These are phyloP conservation scores for Acronicta aceris DNA, from an alignment of 2,888 invertebrate species.

Conservation along the genomic window DNA sequence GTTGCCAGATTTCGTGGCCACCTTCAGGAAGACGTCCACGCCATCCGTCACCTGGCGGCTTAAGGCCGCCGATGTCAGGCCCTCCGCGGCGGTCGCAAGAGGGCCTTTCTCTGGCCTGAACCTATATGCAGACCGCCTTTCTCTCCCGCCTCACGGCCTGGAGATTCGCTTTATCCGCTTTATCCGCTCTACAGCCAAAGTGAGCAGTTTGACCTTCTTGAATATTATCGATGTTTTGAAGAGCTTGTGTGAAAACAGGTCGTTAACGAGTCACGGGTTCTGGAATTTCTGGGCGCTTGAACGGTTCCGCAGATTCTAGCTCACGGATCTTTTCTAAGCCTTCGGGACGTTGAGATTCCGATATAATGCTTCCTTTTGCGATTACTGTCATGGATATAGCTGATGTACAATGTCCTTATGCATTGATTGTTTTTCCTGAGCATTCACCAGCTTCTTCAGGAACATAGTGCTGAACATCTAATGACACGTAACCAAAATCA, in stretches of 20 bases:
- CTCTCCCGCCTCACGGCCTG: too few species aligned
- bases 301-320: constrained; percentile 94
- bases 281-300: constrained; percentile 93
- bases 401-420: constrained; percentile 96
- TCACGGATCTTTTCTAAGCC: constrained; percentile 97
- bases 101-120: too few species aligned
- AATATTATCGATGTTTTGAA: constrained; percentile 96
- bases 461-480: constrained; percentile 98
- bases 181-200: constrained; percentile 98
- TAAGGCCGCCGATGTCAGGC: too few species aligned
- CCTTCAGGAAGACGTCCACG: too few species aligned
- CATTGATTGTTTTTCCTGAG: constrained; percentile 97
- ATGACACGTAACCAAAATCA: constrained; percentile 99
- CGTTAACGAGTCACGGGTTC: constrained; percentile 96
- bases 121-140: too few species aligned
- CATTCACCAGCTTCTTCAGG: constrained; percentile 99
- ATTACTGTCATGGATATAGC: constrained; percentile 95
- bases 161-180: too few species aligned
- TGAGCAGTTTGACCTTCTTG: constrained; percentile 97
- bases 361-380: constrained; percentile 95
- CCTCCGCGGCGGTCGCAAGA: too few species aligned
- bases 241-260: constrained; percentile 97
- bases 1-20: too few species aligned
- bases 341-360: constrained; percentile 98
- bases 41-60: too few species aligned